A percentile compares a stretch with the other conserved stretches of the same genome.
Conservation (phyloP, 2,113 vertebrate species). For the Platichthys flesus region DNA sequence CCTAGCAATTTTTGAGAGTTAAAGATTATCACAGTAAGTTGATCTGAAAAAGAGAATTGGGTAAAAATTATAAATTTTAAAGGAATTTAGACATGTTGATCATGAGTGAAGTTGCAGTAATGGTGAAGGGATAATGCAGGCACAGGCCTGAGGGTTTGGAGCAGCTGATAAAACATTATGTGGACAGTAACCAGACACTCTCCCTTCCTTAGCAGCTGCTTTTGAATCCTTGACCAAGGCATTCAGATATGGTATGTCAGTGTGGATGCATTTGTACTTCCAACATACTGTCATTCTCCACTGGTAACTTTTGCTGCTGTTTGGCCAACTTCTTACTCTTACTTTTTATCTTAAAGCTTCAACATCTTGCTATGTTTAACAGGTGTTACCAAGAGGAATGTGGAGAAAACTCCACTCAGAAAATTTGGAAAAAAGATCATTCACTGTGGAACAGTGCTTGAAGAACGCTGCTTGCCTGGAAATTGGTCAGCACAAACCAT, state of each 20-base stretch:
- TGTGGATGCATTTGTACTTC: too few relatives aligned
- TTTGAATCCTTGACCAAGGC: conserved; percentile 16
- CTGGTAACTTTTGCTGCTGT: too few relatives aligned
- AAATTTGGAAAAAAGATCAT: not conserved
- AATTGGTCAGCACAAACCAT: too few relatives aligned
- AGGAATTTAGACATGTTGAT: not conserved
- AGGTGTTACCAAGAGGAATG: not conserved
- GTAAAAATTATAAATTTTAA: not conserved
- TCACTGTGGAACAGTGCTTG: not conserved
- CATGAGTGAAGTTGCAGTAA: not conserved
- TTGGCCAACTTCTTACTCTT: too few relatives aligned
- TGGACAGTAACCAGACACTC: conserved; percentile 5
- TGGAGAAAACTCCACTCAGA: not conserved
- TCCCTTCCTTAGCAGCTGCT: conserved; percentile 12
- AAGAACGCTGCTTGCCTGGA: not conserved
- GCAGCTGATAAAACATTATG: conserved; percentile 3
- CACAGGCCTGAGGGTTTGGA: not conserved
- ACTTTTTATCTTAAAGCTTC: too few relatives aligned
- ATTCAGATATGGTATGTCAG: not conserved
- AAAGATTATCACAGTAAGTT: too few relatives aligned
- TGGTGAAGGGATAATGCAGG: not conserved
- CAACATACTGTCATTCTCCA: too few relatives aligned
- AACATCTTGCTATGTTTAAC: not conserved
- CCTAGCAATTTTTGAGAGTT: too few relatives aligned
- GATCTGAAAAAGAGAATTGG: too few relatives aligned